Evolutionary conservation across 1,140 invertebrate genomes (phyloP).

Genomic region (Heliconius melpomene): DNA sequence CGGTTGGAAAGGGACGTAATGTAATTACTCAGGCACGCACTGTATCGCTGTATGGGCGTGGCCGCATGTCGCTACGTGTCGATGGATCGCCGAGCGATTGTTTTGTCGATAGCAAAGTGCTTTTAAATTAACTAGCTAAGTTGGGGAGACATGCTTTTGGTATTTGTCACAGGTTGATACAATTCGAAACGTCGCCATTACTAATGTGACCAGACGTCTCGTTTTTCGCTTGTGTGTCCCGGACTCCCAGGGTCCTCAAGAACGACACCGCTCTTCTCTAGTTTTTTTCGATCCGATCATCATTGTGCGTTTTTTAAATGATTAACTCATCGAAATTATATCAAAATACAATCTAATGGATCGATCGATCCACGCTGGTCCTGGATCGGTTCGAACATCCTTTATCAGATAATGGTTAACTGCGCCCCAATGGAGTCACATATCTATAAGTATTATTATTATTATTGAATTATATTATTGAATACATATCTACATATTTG

Average conservation of each 20-base stretch:
- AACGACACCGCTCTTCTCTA: too few species aligned
- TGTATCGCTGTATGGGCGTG: slow-evolving; percentile 47
- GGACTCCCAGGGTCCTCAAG: too few species aligned
- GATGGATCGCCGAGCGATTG: slow-evolving; percentile 48
- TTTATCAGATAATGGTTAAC: background rate
- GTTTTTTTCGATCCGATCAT: too few species aligned
- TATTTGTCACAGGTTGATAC: background rate
- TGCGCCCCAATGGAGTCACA: background rate
- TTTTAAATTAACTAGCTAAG: background rate
- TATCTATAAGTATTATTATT: background rate
- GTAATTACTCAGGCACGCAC: slow-evolving; percentile 47
- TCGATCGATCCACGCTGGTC: too few species aligned
- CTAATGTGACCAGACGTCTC: too few species aligned
- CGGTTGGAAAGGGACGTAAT: slow-evolving; percentile 50
- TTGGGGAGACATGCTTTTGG: background rate
- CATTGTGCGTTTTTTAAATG: too few species aligned
- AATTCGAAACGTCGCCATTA: too few species aligned
- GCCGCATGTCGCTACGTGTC: slow-evolving; percentile 61
- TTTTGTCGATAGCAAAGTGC: slow-evolving; percentile 16
- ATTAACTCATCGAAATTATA: too few species aligned
- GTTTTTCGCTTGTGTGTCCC: too few species aligned
- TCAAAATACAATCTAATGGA: too few species aligned
- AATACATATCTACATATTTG: background rate
- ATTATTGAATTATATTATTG: background rate
- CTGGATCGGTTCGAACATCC: too few species aligned